Evolutionary conservation across 2,888 invertebrate genomes (phyloP).

Genomic region (Plemyria rubiginata): DNA sequence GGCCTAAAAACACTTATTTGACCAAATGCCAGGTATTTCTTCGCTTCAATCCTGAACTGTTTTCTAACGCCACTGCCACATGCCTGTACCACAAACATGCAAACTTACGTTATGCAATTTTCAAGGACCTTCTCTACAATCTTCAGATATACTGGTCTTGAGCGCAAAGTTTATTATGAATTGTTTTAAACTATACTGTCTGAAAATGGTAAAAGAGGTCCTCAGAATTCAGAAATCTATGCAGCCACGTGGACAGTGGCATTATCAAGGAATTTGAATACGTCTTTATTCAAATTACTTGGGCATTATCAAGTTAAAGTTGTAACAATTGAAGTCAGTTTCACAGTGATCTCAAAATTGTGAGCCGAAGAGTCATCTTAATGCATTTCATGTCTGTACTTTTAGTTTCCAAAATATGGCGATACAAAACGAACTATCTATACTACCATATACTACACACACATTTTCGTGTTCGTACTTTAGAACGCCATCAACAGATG

Average conservation of each 20-base stretch:
- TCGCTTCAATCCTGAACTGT: constrained; percentile 38
- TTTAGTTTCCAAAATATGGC: constrained; percentile 53
- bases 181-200: not conserved
- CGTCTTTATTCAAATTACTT: no score
- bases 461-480: constrained; percentile 60
- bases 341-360: constrained; percentile 80
- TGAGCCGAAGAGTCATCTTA: constrained; percentile 73
- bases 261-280: no score
- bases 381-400: constrained; percentile 63
- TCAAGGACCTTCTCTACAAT: not conserved
- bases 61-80: constrained; percentile 24
- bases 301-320: constrained; percentile 34
- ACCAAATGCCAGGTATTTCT: constrained; percentile 69
- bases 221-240: not conserved
- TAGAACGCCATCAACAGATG: constrained; percentile 26
- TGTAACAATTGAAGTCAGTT: constrained; percentile 54
- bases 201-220: not conserved
- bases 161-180: not conserved
- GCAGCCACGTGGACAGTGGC: constrained; percentile 14
- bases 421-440: constrained; percentile 44
- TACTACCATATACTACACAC: no score
- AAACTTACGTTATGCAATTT: not conserved
- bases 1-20: constrained; percentile 50
- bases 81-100: not conserved
- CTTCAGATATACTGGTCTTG: not conserved